Evolutionary conservation across 2,888 invertebrate genomes (phyloP), one percentile per base, ranked within the genome.

Genomic region (Lacanobia oleracea): DNA sequence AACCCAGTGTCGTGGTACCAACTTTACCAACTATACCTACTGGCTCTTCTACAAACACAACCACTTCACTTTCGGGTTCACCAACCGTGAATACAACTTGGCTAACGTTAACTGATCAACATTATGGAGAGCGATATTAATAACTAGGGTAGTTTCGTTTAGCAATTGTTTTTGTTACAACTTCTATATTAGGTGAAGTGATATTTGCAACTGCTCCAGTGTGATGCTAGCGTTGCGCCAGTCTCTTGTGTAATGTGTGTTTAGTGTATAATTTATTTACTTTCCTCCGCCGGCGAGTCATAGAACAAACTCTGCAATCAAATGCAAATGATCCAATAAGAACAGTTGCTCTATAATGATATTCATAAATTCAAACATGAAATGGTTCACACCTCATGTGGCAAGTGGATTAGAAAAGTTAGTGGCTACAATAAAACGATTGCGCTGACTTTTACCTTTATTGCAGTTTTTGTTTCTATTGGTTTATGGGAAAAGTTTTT

Each of bases 371-470:
- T 64, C 71, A 64, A 48, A 68, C 62, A 65, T 69, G 63, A 50
- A 68, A 62, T 65, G 76, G 73, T 76, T 76, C 71, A 74, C 83
- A 82, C 76, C 68, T 76, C 81, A 74, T 56, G 83, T 72, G 67
- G 71, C 64, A 83, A 83, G 81, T 83, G 74, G 82, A 83, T 76
- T 76, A 83, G 81, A 76, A 74, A 74, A 75, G 66, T 71, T 43
- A 37, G 56, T 45, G 53, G 62, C 57, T 69, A 45, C 63, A 37
- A 54, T 67, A 54, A 71, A 61, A 72, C 56, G 53, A 65, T 53
- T 14, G 45, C 50, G 72, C 64, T 61, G 59, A 76, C 73, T 80
- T 76, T 80, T 80, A 68, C 62, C 68, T 67, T 64, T 54, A 62
- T 60, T 62, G 79, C 60, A 59, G 67, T 73, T 82, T 61, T 68